Base-by-base conservation (phyloP, 1,140 invertebrate genomes). In the Rhysida immarginata region DNA sequence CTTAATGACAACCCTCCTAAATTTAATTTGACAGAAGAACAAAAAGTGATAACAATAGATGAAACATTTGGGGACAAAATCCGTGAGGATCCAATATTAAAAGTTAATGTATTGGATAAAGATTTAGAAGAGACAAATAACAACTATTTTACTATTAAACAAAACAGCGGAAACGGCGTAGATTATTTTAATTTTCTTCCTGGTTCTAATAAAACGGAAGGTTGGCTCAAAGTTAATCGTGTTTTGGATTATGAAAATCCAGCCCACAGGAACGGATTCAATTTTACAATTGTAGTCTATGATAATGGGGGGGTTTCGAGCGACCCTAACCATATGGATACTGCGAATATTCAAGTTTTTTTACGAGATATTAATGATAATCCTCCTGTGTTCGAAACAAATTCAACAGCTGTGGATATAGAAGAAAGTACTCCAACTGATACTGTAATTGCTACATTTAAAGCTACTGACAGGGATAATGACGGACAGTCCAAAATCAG, bases 361-460 rank as follows among this genome's bases (percentile, higher is more conserved):
- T 66, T 93, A 1, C 77, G 75, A 2, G 88, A 93, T 63, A 87
- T 92, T 54, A 94, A 93, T 65, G 89, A 94, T 64, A 93, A 93
- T 70, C 83, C 84, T 0, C 89, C 90, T 0, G 85, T 81, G 66
- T 72, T 94, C 49, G 81, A 85, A 56, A 84, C 61, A 26, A 57
- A 58, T 1, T 58, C 60, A 25, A 62, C 63, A 26, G 61, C 67
- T 45, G 63, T 64, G 14, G 59, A 60, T 18, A 63, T 72, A 1
- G 55, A 57, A 29, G 70, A 71, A 59, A 62, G 67, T 53, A 59
- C 62, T 1, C 56, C 64, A 18, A 51, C 65, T 20, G 68, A 65
- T 2, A 65, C 63, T 16, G 56, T 48, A 1, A 50, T 72, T n/a
- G 61, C 64, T 14, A 63, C 60, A 26, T 73, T 72, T 60, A 59